A percentile compares a stretch with the other conserved stretches of the same genome.
Conservation (phyloP, 2,888 invertebrate species). For the Thymelicus lineola region DNA sequence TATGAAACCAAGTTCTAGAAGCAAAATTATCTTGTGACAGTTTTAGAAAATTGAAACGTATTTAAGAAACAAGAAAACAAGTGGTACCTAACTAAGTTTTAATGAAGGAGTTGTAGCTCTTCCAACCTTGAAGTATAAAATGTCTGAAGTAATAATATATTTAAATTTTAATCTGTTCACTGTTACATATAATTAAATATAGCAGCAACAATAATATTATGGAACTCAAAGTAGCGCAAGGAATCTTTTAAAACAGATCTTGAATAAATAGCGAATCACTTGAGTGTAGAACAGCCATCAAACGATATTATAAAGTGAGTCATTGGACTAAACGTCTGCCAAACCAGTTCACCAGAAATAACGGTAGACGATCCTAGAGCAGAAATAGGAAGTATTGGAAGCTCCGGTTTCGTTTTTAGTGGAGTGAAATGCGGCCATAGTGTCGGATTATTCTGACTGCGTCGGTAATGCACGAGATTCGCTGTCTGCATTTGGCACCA, state of each 20-base stretch:
- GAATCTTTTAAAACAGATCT: no score
- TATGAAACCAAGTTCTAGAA: no score
- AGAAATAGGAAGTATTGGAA: slow-evolving; percentile 9
- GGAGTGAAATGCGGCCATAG: slow-evolving; percentile 7
- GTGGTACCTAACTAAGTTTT: not conserved
- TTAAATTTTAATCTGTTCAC: no score
- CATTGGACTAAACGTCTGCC: not conserved
- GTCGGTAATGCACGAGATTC: slow-evolving; percentile 33
- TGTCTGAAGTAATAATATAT: not conserved
- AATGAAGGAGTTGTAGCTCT: not conserved
- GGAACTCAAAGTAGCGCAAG: no score
- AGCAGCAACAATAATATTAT: no score
- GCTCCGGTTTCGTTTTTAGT: slow-evolving; percentile 12
- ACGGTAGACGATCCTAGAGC: slow-evolving; percentile 3
- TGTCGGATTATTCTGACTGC: slow-evolving; percentile 20
- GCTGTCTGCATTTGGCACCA: slow-evolving; percentile 54
- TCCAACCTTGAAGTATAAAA: not conserved
- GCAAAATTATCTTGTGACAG: no score
- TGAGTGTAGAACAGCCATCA: not conserved
- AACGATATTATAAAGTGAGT: not conserved
- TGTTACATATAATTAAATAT: no score
- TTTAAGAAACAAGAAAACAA: not conserved
- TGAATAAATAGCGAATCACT: not conserved
- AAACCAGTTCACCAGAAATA: slow-evolving; percentile 16
- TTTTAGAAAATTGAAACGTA: not conserved